Evolutionary conservation across 2,888 invertebrate genomes (phyloP), one percentile per base, ranked within the genome.

Genomic region (Erebia epiphron): DNA sequence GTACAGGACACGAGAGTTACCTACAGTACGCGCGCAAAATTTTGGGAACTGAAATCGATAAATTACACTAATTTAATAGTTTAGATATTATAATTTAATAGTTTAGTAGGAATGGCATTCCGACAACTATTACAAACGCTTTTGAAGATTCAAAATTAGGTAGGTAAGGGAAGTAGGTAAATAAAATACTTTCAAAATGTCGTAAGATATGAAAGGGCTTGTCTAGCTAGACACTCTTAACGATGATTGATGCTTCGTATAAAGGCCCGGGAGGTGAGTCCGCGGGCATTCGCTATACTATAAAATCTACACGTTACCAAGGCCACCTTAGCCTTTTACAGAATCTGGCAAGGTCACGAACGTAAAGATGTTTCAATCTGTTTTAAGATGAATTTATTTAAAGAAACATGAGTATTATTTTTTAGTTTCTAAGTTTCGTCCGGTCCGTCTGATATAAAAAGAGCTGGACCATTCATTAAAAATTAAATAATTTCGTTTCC

Each of bases 161-260:
- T 35, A 35, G 26, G 2, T 3, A 49, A 49, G 46, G 46, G 13
- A 13, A 13, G 11, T 11, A 11, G 14, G 13, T 49, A 49, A 49
- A 49, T 14, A 49, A 49, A 49, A 2, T 14, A 49, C 13, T 49
- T 13, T 35, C 35, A 69, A 67, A 10, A 54, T 5, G 61, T 69
- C 70, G 69, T 56, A 18, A 35, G 41, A 26, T 67, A 35, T 67
- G 72, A 73, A 67, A 54, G 35, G 50, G 41, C 58, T 43, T 56
- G 49, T 46, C 57, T 49, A 70, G 63, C 57, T 49, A 70, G 63
- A 60, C 54, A 58, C 67, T 61, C 63, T 74, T 72, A 74, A 74
- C 74, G 70, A 75, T 75, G 75, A 75, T 73, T 72, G 76, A 77
- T 75, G 75, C 49, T 69, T 66, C 73, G 69, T 71, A 71, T 71